Percentiles rank a stretch among this genome's conserved stretches.
Evolutionary conservation across 1,140 invertebrate species (phyloP).

Genomic region (Drosophila erecta): DNA sequence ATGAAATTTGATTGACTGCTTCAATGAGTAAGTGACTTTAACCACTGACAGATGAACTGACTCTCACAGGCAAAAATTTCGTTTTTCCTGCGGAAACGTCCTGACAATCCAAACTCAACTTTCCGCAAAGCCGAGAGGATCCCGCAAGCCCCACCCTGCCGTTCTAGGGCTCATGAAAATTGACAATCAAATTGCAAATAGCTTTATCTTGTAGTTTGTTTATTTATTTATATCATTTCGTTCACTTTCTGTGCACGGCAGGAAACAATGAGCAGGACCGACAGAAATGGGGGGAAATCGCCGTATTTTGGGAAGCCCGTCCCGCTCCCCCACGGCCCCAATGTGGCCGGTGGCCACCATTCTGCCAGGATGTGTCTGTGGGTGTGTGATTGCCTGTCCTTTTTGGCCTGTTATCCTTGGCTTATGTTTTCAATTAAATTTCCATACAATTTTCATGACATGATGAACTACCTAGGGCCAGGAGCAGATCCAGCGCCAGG

Average conservation of each 20-base stretch:
- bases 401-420: conserved; percentile 82
- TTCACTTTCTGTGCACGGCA: conserved; percentile 72
- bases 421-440: conserved; percentile 84
- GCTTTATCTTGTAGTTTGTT: conserved; percentile 82
- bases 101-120: conserved; percentile 51
- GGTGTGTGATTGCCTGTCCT: conserved; percentile 72
- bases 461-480: conserved; percentile 78
- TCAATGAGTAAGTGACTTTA: conserved; percentile 74
- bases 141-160: background rate
- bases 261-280: conserved; percentile 54
- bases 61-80: conserved; percentile 48
- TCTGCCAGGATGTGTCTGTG: conserved; percentile 35
- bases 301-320: conserved; percentile 2
- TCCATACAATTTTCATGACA: conserved; percentile 84
- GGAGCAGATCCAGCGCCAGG: conserved; percentile 34
- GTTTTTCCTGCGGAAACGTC: conserved; percentile 68
- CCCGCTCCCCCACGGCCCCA: too few species aligned
- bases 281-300: conserved; percentile 1
- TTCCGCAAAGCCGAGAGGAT: conserved; percentile 10
- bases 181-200: conserved; percentile 83
- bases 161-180: conserved; percentile 66
- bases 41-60: conserved; percentile 58
- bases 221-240: conserved; percentile 82
- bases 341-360: conserved; percentile 33
- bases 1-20: conserved; percentile 80